Evolutionary conservation across 2,113 vertebrate genomes (phyloP).

Genomic region (Otus sunia): DNA sequence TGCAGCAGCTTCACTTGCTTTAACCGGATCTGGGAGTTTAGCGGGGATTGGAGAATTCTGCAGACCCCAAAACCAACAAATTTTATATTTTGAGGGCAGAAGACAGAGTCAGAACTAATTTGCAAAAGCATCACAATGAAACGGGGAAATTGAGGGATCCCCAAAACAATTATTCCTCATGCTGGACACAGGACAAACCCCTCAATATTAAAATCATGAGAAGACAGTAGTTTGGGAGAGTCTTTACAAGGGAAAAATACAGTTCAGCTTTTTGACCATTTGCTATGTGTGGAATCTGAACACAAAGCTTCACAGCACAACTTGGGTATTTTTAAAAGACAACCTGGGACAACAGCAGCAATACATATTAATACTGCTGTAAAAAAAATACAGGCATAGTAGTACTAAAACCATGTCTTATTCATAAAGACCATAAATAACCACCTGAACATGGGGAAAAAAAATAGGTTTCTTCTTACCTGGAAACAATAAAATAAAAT

Average conservation of each 20-base stretch:
- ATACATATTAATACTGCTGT: neutral
- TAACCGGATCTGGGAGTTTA: slow-evolving; percentile 94
- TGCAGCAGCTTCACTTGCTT: slow-evolving; percentile 94
- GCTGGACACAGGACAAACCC: neutral
- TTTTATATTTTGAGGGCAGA: neutral
- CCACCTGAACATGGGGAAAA: neutral
- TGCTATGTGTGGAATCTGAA: neutral
- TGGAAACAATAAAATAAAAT: neutral
- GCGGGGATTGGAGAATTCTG: slow-evolving; percentile 89
- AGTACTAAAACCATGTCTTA: neutral
- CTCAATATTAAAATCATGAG: neutral
- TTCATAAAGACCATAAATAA: neutral
- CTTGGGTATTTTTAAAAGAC: neutral
- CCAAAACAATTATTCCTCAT: neutral
- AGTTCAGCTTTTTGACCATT: neutral
- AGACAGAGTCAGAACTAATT: neutral
- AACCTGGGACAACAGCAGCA: neutral
- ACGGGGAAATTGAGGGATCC: neutral
- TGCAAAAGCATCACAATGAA: neutral
- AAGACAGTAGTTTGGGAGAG: neutral
- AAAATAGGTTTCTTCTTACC: neutral
- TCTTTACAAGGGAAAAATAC: neutral
- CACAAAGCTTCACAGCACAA: neutral
- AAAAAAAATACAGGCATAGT: neutral
- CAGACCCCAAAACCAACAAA: neutral